Base-by-base conservation (phyloP, 2,797 vertebrate genomes). In the Takifugu rubripes region DNA sequence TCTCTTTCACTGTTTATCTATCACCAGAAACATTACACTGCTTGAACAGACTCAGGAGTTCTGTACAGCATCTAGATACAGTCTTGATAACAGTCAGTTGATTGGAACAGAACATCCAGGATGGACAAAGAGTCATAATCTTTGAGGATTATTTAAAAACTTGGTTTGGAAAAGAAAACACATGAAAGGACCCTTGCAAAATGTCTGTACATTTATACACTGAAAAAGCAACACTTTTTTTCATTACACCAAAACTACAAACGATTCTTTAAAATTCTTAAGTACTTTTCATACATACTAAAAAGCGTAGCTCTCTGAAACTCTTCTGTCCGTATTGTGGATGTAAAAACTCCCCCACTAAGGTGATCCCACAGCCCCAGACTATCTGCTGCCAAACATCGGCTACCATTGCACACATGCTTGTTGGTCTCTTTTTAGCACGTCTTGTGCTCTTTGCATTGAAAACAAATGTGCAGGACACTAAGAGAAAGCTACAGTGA, bases 121-220 rank as follows among this genome's bases (percentile, higher is more conserved):
- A 7, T 33, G 31, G 31, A 9, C 31, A 33, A 33, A 33, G 31
- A 33, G 31, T 9, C 31, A 10, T 33, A 33, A 9, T 33, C 10
- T 33, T 9, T 33, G 10, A 10, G 2, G 31, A 33, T 33, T 33
- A 33, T 33, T 33, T 33, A 33, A 33, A 33, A 33, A 33, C 31
- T 6, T 49, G 6, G 16, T 15, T 48, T 43, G 21, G 3, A 56
- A 46, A 56, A 3, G 48, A 17, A 9, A 12, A 53, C 52, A 64
- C 27, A 69, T 5, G 26, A 25, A 56, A 52, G 29, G 40, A 25
- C 1, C 25, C 15, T 44, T 56, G 49, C 52, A 52, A 79, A 74
- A 69, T 24, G 17, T 78, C 66, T 84, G 59, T 88, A 87, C 82
- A 89, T 86, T 86, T 90, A 87, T 84, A 85, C 81, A 88, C 25